Evolutionary conservation across 2,113 vertebrate species (phyloP).

Genomic region (Panurus biarmicus): DNA sequence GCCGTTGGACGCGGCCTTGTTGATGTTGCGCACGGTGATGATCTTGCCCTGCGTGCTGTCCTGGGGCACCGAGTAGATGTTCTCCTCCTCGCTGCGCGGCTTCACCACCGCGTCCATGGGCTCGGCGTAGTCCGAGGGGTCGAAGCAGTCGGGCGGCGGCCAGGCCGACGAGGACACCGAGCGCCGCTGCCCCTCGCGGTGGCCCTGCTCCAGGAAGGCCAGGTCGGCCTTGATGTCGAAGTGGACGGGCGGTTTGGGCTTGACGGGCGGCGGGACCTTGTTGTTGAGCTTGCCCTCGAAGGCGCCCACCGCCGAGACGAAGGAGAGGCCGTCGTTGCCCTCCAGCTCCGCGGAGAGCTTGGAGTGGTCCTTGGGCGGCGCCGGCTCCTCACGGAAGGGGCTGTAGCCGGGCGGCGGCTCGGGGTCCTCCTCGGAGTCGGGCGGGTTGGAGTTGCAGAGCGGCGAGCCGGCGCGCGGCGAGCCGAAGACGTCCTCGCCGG

Average conservation of each 20-base stretch:
- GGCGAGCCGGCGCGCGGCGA: slow-evolving; percentile 89
- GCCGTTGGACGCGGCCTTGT: slow-evolving; percentile 85
- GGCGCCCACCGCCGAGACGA: slow-evolving; percentile 77
- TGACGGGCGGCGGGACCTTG: slow-evolving; percentile 88
- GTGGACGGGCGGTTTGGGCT: slow-evolving; percentile 87
- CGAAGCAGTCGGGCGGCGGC: slow-evolving; percentile 83
- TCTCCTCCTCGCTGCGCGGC: slow-evolving; percentile 85
- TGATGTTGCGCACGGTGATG: slow-evolving; percentile 93
- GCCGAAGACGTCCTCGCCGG: slow-evolving; percentile 81
- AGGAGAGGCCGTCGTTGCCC: slow-evolving; percentile 77
- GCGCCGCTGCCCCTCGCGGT: slow-evolving; percentile 74
- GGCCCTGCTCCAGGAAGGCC: slow-evolving; percentile 79
- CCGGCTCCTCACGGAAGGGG: slow-evolving; percentile 76
- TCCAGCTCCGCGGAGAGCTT: slow-evolving; percentile 85
- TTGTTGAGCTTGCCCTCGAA: slow-evolving; percentile 90
- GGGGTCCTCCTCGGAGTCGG: slow-evolving; percentile 89
- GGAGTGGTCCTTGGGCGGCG: slow-evolving; percentile 75
- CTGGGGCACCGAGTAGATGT: slow-evolving; percentile 93
- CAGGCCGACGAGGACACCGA: slow-evolving; percentile 78
- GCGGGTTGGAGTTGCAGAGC: slow-evolving; percentile 80
- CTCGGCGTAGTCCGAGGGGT: slow-evolving; percentile 93
- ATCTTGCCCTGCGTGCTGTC: slow-evolving; percentile 98
- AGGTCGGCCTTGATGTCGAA: slow-evolving; percentile 86
- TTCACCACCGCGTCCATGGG: slow-evolving; percentile 91
- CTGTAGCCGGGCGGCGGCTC: slow-evolving; percentile 76